Percentiles rank a stretch among this genome's conserved stretches.
Conservation (phyloP, 2,113 vertebrate genomes). For the Chaenocephalus aceratus region DNA sequence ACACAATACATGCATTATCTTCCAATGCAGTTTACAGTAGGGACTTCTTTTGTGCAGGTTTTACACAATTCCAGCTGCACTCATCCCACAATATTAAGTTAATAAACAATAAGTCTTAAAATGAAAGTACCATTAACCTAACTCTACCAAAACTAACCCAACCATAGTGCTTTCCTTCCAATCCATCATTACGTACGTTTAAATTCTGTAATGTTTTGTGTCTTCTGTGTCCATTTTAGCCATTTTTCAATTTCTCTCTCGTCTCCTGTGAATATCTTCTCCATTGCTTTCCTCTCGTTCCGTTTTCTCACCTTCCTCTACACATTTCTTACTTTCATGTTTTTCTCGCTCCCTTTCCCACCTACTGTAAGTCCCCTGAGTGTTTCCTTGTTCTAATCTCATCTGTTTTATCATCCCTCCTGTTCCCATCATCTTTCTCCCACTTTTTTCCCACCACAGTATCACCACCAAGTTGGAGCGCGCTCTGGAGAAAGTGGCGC, state of each 20-base stretch:
- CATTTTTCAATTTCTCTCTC: conserved; percentile 20
- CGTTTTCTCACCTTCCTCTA: conserved; percentile 10
- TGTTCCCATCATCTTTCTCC: conserved; percentile 20
- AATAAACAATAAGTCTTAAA: conserved; percentile 16
- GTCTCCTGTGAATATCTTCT: too few species aligned
- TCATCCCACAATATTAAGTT: background rate
- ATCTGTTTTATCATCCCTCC: conserved; percentile 25
- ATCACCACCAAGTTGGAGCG: conserved; percentile 99
- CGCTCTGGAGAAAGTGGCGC: conserved; percentile 98
- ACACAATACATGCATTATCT: background rate
- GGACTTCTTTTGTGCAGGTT: conserved; percentile 14
- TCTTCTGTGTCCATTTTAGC: conserved; percentile 39
- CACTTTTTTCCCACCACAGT: conserved; percentile 75
- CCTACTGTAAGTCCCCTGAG: background rate
- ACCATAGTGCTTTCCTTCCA: conserved; percentile 39
- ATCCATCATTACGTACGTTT: conserved; percentile 23
- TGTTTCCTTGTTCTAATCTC: conserved; percentile 5
- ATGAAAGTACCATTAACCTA: conserved; percentile 18
- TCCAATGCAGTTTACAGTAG: background rate
- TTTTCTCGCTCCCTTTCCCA: conserved; percentile 18
- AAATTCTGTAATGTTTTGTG: conserved; percentile 22
- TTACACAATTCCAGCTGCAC: conserved; percentile 15
- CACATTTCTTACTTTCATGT: conserved; percentile 24
- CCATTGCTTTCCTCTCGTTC: background rate
- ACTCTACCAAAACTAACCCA: conserved; percentile 50